phyloP scores from a whole-genome alignment of 2,888 invertebrate species.

The Perizoma affinitatum region DNA sequence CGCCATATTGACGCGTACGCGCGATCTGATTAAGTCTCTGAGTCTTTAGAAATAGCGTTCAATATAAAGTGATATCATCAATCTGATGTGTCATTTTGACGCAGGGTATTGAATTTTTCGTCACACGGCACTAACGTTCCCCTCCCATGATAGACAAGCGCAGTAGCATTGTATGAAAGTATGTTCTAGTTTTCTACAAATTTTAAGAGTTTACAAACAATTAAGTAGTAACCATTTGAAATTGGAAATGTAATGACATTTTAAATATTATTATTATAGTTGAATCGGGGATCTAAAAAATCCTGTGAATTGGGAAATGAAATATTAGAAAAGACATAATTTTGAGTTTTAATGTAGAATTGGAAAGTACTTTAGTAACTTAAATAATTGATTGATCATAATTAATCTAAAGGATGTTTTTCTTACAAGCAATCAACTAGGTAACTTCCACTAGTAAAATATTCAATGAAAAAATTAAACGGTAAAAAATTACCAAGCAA shows the following conservation, averaged over 20 bases:
- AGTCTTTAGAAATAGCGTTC: slow-evolving; percentile 29
- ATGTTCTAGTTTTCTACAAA: slow-evolving; percentile 31
- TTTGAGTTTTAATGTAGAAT: too few relatives aligned
- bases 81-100: slow-evolving; percentile 39
- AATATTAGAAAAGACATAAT: too few relatives aligned
- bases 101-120: slow-evolving; percentile 49
- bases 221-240: too few relatives aligned
- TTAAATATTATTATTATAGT: too few relatives aligned
- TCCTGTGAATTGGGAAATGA: too few relatives aligned
- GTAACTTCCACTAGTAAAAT: slow-evolving; percentile 18
- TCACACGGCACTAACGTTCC: slow-evolving; percentile 55
- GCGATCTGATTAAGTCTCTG: slow-evolving; percentile 41
- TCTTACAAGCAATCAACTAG: background rate
- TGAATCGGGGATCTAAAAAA: too few relatives aligned
- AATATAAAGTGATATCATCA: slow-evolving; percentile 23
- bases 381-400: too few relatives aligned
- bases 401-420: too few relatives aligned
- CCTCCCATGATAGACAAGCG: slow-evolving; percentile 46
- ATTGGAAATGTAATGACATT: too few relatives aligned
- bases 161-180: slow-evolving; percentile 48
- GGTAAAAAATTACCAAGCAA: slow-evolving; percentile 37
- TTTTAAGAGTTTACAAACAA: too few relatives aligned
- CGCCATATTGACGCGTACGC: slow-evolving; percentile 28
- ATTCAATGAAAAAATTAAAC: slow-evolving; percentile 27
- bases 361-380: too few relatives aligned